Conservation (phyloP, 2,888 invertebrate species). For the Drosophila lacicola region DNA sequence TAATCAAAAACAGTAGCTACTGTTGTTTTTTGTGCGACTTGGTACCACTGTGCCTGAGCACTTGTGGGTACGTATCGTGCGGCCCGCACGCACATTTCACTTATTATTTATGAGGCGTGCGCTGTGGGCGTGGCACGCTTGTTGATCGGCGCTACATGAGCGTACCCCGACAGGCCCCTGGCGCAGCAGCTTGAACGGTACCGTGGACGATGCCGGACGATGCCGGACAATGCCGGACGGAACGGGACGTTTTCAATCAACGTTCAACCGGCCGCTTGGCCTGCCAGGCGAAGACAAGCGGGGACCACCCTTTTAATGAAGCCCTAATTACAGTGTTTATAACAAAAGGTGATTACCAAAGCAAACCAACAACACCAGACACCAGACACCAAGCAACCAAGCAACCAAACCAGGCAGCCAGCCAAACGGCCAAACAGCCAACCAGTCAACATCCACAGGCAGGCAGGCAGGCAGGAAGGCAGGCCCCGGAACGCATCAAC, state of each 20-base stretch:
- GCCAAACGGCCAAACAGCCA: constrained; percentile 39
- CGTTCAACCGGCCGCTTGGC: constrained; percentile 49
- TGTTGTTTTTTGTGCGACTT: neutral
- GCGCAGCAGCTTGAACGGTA: neutral
- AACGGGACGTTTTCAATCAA: constrained; percentile 72
- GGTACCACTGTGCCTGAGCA: constrained; percentile 48
- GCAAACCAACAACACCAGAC: constrained; percentile 70
- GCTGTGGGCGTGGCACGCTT: constrained; percentile 82
- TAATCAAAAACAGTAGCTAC: constrained; percentile 4
- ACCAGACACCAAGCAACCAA: constrained; percentile 41
- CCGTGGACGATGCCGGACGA: constrained; percentile 12
- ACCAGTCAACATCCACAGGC: constrained; percentile 18
- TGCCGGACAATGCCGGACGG: constrained; percentile 6
- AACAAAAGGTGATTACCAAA: constrained; percentile 84
- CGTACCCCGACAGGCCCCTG: constrained; percentile 15
- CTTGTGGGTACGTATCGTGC: constrained; percentile 22
- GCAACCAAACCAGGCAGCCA: constrained; percentile 29
- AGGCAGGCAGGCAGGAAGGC: constrained; percentile 13
- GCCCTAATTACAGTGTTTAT: constrained; percentile 85
- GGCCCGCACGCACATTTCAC: constrained; percentile 73
- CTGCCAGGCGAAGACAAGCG: constrained; percentile 83
- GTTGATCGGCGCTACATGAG: constrained; percentile 81
- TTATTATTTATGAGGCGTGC: constrained; percentile 84
- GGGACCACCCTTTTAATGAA: constrained; percentile 86
- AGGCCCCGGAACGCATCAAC: constrained; percentile 58